These are phyloP conservation scores for Agrilus biguttatus DNA, from an alignment of 2,888 invertebrate species.

Conservation along the genomic window DNA sequence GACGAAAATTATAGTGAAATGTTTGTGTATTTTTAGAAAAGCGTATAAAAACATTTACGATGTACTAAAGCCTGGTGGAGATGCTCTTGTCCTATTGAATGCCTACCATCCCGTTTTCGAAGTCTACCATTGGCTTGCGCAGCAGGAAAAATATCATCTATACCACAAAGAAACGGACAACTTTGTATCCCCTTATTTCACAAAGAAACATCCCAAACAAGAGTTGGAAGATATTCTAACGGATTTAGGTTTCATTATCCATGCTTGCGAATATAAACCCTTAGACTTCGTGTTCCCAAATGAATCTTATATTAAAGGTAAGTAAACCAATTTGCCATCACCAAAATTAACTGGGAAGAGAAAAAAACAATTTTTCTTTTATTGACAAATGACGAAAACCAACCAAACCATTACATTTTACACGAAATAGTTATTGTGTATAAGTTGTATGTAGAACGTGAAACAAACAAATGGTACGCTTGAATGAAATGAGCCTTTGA, in stretches of 20 bases:
- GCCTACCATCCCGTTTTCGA: slow-evolving; percentile 52
- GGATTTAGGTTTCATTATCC: slow-evolving; percentile 43
- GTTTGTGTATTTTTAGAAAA: slow-evolving; percentile 29
- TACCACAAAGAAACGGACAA: slow-evolving; percentile 49
- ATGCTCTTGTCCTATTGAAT: slow-evolving; percentile 49
- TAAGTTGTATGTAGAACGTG: no score
- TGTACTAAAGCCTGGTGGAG: slow-evolving; percentile 47
- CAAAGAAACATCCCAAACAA: slow-evolving; percentile 40
- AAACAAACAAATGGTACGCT: no score
- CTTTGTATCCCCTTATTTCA: slow-evolving; percentile 52
- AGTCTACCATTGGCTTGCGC: slow-evolving; percentile 44
- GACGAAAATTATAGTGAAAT: no score
- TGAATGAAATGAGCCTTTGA: no score
- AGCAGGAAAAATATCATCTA: slow-evolving; percentile 36
- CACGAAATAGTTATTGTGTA: no score
- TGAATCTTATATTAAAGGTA: no score
- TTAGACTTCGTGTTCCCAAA: no score
- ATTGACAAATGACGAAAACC: no score
- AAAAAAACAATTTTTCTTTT: no score
- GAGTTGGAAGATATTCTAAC: slow-evolving; percentile 38
- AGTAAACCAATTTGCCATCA: no score
- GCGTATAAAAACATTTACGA: slow-evolving; percentile 49
- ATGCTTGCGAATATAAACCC: slow-evolving; percentile 33
- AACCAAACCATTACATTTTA: no score
- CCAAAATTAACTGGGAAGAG: no score